Base-by-base conservation (phyloP, 2,113 vertebrate genomes). In the Coregonus clupeaformis region DNA sequence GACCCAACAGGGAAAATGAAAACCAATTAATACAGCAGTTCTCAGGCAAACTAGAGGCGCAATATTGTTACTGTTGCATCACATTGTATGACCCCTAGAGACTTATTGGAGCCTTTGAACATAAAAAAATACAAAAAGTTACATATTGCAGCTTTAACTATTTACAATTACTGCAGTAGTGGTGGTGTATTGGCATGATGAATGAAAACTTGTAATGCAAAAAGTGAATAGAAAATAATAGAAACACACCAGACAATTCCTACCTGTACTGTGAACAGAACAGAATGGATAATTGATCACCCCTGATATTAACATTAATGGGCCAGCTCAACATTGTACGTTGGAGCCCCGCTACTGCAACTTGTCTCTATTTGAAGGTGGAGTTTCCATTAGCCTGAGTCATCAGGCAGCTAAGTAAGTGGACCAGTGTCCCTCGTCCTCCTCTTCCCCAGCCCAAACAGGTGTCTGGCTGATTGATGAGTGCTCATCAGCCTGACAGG, bases 321-420 rank as follows among this genome's bases (percentile, higher is more conserved):
- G 65, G 65, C 29, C 30, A 32, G 6, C 27, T 57, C 25, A 42
- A 30, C 25, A 29, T 1, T 24, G 13, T 45, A 27, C 22, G 42
- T 32, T 16, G 32, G 27, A 32, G 30, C 29, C 29, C 9, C 20
- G 7, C 30, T 42, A 67, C 65, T 25, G 60, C 70, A 71, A 62
- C 45, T 60, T 74, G 69, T 84, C 77, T 78, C 79, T 69, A 78
- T 87, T 77, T 72, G 79, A 65, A 71, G 68, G 77, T 25, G 77
- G 62, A 75, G 69, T 79, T 72, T 36, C 71, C 77, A 80, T 87
- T 82, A 85, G 68, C 71, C 24, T 59, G 79, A 67, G 72, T 81
- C 85, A 82, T 87, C 85, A 85, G 75, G 81, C 77, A 83, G 77
- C 81, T 76, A 83, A 81, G 71, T 81, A 77, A 64, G 60, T 59